A percentile compares a stretch with the other conserved stretches of the same genome.
phyloP scores from a whole-genome alignment of 2,888 invertebrate genomes.

The Tinea trinotella region DNA sequence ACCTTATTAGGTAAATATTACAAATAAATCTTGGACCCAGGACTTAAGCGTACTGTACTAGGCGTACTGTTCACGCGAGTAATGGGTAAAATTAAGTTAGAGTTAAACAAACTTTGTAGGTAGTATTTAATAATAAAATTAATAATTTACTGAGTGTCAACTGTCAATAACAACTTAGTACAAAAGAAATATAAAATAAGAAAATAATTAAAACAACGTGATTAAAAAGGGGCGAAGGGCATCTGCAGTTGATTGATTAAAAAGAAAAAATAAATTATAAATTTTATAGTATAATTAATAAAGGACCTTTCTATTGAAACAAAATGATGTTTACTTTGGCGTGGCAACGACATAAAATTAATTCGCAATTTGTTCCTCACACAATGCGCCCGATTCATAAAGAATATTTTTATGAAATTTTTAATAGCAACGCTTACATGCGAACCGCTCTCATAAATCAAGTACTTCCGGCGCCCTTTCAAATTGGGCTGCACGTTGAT shows the following conservation, averaged over 20 bases:
- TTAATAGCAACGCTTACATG: conserved; percentile 56
- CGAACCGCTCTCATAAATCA: conserved; percentile 58
- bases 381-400: conserved; percentile 45
- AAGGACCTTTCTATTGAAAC: background rate
- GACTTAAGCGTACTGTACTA: too few species aligned
- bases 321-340: conserved; percentile 1
- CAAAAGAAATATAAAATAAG: too few species aligned
- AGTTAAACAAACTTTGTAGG: too few species aligned
- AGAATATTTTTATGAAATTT: conserved; percentile 62
- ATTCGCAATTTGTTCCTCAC: conserved; percentile 29
- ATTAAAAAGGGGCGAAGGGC: too few species aligned
- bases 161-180: too few species aligned
- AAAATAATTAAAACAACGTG: too few species aligned
- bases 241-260: background rate
- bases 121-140: too few species aligned
- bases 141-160: too few species aligned
- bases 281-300: background rate
- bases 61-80: too few species aligned
- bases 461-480: conserved; percentile 62
- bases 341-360: conserved; percentile 24
- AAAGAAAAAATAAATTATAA: background rate
- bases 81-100: too few species aligned
- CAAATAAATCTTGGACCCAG: too few species aligned
- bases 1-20: too few species aligned
- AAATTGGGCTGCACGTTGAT: conserved; percentile 57